phyloP scores from a whole-genome alignment of 2,797 vertebrate genomes.

The Semaprochilodus insignis region DNA sequence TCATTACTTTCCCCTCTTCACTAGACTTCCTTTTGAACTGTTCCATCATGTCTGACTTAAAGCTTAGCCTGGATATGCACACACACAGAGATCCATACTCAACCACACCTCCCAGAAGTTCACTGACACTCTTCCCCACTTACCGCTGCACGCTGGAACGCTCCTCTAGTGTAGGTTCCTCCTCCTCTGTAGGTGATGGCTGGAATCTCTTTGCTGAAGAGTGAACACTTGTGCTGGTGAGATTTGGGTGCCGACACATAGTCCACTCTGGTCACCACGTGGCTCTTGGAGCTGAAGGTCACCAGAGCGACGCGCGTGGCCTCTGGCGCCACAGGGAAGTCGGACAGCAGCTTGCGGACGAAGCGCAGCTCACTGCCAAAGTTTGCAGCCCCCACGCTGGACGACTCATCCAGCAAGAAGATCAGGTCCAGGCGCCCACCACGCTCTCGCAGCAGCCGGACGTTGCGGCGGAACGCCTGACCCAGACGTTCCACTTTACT shows the following conservation, averaged over 20 bases:
- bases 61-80: neutral
- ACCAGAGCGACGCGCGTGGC: conserved; percentile 94
- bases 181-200: conserved; percentile 94
- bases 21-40: no score
- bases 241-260: conserved; percentile 89
- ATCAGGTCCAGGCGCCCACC: conserved; percentile 89
- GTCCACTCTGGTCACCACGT: conserved; percentile 93
- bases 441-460: conserved; percentile 88
- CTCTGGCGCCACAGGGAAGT: conserved; percentile 92
- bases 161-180: conserved; percentile 96
- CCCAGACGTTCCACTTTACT: conserved; percentile 91
- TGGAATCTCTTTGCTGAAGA: conserved; percentile 93
- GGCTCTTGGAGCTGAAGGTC: conserved; percentile 94
- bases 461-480: conserved; percentile 87
- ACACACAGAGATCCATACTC: conserved; percentile 17
- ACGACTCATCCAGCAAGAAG: conserved; percentile 98
- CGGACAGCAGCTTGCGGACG: conserved; percentile 94
- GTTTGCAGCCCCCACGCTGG: conserved; percentile 92
- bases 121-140: conserved; percentile 61
- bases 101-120: neutral
- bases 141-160: conserved; percentile 97
- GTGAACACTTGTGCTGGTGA: conserved; percentile 95
- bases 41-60: no score
- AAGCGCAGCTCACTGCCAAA: conserved; percentile 94
- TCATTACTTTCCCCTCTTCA: no score